Conservation (phyloP, 2,113 vertebrate genomes). For the Pluvianellus socialis region DNA sequence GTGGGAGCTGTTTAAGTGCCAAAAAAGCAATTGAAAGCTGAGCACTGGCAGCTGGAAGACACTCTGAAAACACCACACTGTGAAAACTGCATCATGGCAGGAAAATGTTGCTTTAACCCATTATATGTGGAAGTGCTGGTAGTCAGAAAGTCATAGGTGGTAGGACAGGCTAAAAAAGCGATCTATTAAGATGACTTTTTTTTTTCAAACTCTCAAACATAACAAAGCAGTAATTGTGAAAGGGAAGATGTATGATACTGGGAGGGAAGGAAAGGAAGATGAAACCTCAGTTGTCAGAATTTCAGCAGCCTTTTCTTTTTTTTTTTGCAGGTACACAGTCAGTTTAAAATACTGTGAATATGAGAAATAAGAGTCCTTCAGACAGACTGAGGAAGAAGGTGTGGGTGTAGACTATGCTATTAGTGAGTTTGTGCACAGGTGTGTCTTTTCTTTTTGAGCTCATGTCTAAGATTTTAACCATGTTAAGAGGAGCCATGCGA, state of each 20-base stretch:
- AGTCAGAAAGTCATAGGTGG: neutral
- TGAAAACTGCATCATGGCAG: slow-evolving; percentile 7
- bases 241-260: neutral
- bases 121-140: neutral
- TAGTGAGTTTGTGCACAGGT: neutral
- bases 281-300: neutral
- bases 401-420: neutral
- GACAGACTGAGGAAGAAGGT: neutral
- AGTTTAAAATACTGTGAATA: neutral
- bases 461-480: neutral
- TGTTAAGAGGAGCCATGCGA: neutral
- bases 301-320: neutral
- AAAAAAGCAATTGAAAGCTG: slow-evolving; percentile 8
- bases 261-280: neutral
- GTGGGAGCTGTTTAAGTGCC: slow-evolving; percentile 36
- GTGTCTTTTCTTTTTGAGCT: neutral
- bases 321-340: neutral
- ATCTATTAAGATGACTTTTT: neutral
- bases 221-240: neutral
- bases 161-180: neutral
- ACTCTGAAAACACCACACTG: slow-evolving; percentile 43
- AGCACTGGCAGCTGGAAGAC: neutral
- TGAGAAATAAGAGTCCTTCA: neutral
- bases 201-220: neutral
- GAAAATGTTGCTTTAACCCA: neutral